Evolutionary conservation across 2,113 vertebrate species (phyloP), one percentile per base, ranked within the genome.

Genomic region (Crotalus helleri): DNA sequence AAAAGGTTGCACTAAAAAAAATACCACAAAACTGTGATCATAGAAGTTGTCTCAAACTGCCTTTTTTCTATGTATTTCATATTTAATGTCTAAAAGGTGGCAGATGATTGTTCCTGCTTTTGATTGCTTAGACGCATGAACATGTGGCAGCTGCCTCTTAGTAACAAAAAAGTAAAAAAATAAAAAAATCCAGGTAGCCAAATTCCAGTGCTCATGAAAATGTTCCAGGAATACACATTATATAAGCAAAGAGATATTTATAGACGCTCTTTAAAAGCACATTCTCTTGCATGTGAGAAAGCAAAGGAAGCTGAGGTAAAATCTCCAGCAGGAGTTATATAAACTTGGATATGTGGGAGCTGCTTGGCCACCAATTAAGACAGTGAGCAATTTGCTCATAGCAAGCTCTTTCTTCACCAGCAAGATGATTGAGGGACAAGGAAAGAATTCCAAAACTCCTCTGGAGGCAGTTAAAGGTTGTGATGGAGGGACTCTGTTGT

Each of bases 111-210:
- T 24, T 54, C 61, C 61, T 54, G 24, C 29, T 86, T 90, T 49
- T n/a, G 87, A 92, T 85, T 69, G 64, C 57, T 33, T 86, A 39
- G 74, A 87, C 1, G 11, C 26, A 19, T 29, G 87, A 92, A 90
- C 58, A 33, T 64, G 90, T 24, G 88, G 93, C 86, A 93, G 90
- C 90, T 93, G 90, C 23, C 33, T 61, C 69, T 93, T 93, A 7
- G n/a, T 44, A 51, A 33, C 15, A 5, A 69, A 69, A 13, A 69
- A 69, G 59, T 12, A 61, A 24, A 69, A 69, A 13, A 69, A 69
- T 59, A 26, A 61, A 24, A 15, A 86, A 88, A 46, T 5, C 61
- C 69, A 86, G 74, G 69, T 55, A 93, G 55, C 55, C 61, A 90
- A 64, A 87, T 58, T 88, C 74, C 53, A 53, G 6, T 15, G 26